A percentile compares a stretch with the other conserved stretches of the same genome.
Conservation (phyloP, 2,113 vertebrate genomes). For the Ciconia boyciana region DNA sequence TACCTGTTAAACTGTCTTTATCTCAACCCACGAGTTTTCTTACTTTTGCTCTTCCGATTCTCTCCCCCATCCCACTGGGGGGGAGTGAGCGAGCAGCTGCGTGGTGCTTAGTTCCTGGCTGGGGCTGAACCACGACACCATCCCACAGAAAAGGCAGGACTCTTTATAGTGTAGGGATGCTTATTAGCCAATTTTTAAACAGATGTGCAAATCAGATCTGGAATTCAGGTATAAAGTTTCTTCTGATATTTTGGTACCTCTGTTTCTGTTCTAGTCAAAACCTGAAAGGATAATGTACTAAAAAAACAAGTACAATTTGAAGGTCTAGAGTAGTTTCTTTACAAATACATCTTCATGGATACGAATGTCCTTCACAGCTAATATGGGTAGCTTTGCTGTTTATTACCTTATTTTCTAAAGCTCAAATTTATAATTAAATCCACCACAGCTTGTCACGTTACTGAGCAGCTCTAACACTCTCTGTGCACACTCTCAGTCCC, state of each 20-base stretch:
- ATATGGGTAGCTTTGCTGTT: not conserved
- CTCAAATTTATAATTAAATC: not conserved
- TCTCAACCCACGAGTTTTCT: no score
- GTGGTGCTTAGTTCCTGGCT: no score
- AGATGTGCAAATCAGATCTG: not conserved
- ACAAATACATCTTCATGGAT: not conserved
- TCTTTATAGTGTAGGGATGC: not conserved
- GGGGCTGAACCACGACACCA: no score
- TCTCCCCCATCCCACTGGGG: no score
- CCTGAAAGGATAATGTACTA: not conserved
- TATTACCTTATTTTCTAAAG: not conserved
- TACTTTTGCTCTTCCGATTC: no score
- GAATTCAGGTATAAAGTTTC: not conserved
- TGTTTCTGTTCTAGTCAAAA: not conserved
- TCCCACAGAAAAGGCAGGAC: not conserved
- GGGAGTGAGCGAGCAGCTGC: no score
- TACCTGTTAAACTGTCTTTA: no score
- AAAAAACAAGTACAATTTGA: not conserved
- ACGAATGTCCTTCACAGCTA: not conserved
- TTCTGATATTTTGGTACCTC: not conserved
- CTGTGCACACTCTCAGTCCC: not conserved
- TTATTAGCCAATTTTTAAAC: not conserved
- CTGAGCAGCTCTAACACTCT: not conserved
- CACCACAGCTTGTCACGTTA: not conserved
- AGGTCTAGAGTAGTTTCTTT: not conserved